Conservation (phyloP, 23 tunicate species). For the Ascidia mentula region DNA sequence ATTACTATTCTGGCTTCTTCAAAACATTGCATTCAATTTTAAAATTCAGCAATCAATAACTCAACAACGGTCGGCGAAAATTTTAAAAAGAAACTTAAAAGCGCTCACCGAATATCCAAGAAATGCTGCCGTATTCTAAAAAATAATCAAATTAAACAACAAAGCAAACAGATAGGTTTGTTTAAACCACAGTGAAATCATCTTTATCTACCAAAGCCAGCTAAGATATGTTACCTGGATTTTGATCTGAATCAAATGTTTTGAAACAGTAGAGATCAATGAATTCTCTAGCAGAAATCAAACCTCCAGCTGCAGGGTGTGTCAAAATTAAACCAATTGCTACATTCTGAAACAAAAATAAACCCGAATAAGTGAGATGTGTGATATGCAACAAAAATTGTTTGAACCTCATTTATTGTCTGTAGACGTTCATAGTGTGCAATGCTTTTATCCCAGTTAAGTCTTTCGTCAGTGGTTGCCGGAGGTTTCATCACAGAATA, state of each 20-base stretch:
- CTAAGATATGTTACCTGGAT: not conserved
- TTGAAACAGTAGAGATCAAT: constrained; percentile 21
- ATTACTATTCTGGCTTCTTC: too few relatives aligned
- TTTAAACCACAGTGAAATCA: too few relatives aligned
- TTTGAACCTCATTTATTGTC: not conserved
- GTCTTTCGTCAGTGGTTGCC: constrained; percentile 21
- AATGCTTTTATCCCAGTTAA: constrained; percentile 47
- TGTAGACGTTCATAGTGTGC: constrained; percentile 23
- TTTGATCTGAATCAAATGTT: not conserved
- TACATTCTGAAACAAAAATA: not conserved
- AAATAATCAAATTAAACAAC: too few relatives aligned
- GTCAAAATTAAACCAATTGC: constrained; percentile 1
- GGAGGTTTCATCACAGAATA: constrained; percentile 43
- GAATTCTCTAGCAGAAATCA: constrained; percentile 39
- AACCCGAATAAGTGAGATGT: too few relatives aligned
- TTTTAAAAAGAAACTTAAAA: too few relatives aligned
- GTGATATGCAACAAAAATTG: not conserved
- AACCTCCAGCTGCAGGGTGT: constrained; percentile 12
- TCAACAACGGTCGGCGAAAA: too few relatives aligned
- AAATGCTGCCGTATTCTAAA: constrained; percentile 16
- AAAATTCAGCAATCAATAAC: too few relatives aligned
- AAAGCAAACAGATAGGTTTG: too few relatives aligned
- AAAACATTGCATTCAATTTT: too few relatives aligned
- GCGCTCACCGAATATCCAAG: constrained; percentile 28
- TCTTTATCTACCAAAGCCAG: too few relatives aligned